Evolutionary conservation across 2,113 vertebrate genomes (phyloP).

Genomic region (Misgurnus mizolepis): DNA sequence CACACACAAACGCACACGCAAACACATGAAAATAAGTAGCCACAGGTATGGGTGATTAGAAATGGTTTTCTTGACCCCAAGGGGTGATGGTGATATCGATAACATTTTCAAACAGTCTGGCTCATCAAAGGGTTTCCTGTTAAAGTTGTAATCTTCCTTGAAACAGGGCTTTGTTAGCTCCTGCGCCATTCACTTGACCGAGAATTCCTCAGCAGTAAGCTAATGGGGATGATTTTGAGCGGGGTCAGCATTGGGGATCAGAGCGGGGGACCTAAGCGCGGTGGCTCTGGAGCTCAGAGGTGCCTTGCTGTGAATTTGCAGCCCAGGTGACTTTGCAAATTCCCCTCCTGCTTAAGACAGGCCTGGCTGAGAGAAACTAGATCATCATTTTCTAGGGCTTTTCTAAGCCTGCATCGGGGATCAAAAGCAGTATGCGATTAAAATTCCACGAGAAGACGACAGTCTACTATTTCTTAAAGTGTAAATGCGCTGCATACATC

Average conservation of each 20-base stretch:
- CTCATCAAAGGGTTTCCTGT: slow-evolving; percentile 78
- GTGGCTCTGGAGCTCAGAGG: slow-evolving; percentile 64
- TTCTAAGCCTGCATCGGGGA: slow-evolving; percentile 15
- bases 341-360: slow-evolving; percentile 49
- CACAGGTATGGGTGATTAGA: slow-evolving; percentile 70
- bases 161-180: slow-evolving; percentile 73
- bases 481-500: neutral
- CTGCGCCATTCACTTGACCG: slow-evolving; percentile 71
- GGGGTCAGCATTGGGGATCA: slow-evolving; percentile 58
- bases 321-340: slow-evolving; percentile 76
- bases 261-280: slow-evolving; percentile 22
- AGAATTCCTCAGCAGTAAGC: slow-evolving; percentile 70
- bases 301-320: slow-evolving; percentile 66
- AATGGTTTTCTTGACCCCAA: slow-evolving; percentile 73
- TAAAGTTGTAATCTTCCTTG: slow-evolving; percentile 76
- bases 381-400: slow-evolving; percentile 63
- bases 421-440: slow-evolving; percentile 22
- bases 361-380: slow-evolving; percentile 48
- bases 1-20: slow-evolving; percentile 1
- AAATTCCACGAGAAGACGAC: neutral
- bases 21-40: slow-evolving; percentile 61
- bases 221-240: slow-evolving; percentile 68
- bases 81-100: slow-evolving; percentile 76
- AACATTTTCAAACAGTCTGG: slow-evolving; percentile 77
- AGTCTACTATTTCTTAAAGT: neutral